Conservation (phyloP, 2,797 vertebrate genomes). For the Hybognathus amarus region DNA sequence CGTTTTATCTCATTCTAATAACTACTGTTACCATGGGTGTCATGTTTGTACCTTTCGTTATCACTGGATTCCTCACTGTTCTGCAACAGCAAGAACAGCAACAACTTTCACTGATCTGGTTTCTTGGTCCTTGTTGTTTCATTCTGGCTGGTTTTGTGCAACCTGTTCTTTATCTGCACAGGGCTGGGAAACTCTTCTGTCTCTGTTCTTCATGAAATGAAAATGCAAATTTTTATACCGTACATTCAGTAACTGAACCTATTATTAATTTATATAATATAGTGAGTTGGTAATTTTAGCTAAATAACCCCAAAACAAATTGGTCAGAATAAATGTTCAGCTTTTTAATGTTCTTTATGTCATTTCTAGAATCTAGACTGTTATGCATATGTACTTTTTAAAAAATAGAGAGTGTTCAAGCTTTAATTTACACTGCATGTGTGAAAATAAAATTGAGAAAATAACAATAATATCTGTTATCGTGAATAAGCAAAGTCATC, state of each 20-base stretch:
- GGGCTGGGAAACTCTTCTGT: background rate
- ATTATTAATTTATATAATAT: no score
- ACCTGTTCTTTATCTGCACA: constrained; percentile 7
- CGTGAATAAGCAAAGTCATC: background rate
- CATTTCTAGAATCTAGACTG: background rate
- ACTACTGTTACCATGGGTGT: background rate
- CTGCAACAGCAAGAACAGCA: background rate
- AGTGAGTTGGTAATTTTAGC: background rate
- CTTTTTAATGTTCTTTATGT: background rate
- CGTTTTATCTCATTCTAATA: background rate
- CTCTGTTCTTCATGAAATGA: background rate
- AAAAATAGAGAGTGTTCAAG: background rate
- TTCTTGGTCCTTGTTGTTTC: background rate
- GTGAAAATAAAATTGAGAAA: background rate
- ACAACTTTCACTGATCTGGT: background rate
- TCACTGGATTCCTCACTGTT: background rate
- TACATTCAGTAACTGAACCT: no score
- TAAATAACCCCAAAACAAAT: background rate
- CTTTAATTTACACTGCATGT: background rate
- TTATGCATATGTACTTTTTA: background rate
- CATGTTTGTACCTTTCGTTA: constrained; percentile 1
- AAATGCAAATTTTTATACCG: background rate
- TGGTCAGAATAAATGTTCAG: background rate
- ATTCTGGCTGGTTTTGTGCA: constrained; percentile 2
- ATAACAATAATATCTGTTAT: background rate